Percentiles rank a stretch among this genome's conserved stretches.
phyloP scores from a whole-genome alignment of 2,797 vertebrate species.

The Lithobates sylvaticus region DNA sequence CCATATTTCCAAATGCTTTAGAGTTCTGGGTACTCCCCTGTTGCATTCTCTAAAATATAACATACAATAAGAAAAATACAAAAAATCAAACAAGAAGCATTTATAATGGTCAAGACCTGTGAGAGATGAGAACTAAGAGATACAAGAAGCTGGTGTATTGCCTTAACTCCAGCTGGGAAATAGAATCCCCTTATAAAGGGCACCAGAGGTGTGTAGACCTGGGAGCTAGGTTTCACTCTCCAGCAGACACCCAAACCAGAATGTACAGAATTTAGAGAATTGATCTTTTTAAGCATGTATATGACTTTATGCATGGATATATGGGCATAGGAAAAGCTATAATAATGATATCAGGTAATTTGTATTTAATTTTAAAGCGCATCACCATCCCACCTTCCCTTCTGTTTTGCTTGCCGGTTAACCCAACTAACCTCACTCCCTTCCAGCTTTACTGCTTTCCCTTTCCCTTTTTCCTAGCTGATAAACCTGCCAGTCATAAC shows the following conservation, averaged over 20 bases:
- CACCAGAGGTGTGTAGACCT: too few species aligned
- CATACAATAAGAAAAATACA: neutral
- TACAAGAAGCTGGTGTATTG: too few species aligned
- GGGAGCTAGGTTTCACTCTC: too few species aligned
- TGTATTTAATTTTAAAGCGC: neutral
- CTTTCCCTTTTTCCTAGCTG: conserved; percentile 83
- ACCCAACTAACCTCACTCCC: conserved; percentile 72
- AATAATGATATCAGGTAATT: neutral
- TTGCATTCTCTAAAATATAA: too few species aligned
- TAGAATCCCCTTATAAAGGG: too few species aligned
- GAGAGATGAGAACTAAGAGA: neutral
- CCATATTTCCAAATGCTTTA: too few species aligned
- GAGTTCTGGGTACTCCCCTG: too few species aligned
- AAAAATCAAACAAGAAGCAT: neutral
- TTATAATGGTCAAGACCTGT: neutral
- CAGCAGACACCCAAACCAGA: neutral
- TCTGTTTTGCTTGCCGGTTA: conserved; percentile 66
- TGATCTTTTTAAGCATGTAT: neutral
- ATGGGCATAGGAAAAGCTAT: neutral
- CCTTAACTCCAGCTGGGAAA: too few species aligned
- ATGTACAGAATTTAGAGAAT: neutral
- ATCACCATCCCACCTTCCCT: conserved; percentile 60
- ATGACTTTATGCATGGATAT: too few species aligned
- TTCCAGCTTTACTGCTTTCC: conserved; percentile 75
- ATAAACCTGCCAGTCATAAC: conserved; percentile 83